These are phyloP conservation scores for Falco biarmicus DNA, from an alignment of 2,797 vertebrate genomes.

Conservation along the genomic window DNA sequence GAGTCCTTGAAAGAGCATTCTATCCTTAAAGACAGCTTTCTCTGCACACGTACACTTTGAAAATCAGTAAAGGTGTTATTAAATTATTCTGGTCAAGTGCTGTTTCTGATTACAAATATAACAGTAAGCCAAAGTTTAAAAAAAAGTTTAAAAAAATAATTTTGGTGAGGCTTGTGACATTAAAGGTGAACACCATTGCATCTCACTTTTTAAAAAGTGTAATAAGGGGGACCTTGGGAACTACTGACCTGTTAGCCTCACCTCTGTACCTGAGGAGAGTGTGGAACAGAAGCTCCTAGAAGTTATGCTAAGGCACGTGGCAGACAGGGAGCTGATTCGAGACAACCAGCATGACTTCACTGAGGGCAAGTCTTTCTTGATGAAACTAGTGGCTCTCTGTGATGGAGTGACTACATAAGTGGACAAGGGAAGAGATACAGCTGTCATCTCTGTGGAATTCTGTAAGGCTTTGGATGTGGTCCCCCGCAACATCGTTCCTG, in stretches of 20 bases:
- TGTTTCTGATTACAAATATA: background rate
- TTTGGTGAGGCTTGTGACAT: background rate
- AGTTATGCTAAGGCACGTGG: too few species aligned
- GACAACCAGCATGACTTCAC: background rate
- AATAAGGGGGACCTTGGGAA: background rate
- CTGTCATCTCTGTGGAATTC: background rate
- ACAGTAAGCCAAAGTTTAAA: background rate
- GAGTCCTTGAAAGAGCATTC: background rate
- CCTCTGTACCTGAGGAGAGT: background rate
- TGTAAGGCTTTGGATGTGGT: background rate
- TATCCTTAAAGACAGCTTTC: background rate
- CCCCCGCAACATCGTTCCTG: background rate
- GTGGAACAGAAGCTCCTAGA: background rate
- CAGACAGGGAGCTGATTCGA: background rate
- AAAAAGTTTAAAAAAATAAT: background rate
- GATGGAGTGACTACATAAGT: background rate
- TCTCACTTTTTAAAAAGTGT: background rate
- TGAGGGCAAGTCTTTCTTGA: background rate
- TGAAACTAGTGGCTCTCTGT: rapidly evolving
- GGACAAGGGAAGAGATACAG: background rate
- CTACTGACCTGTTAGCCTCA: background rate
- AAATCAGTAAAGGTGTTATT: background rate
- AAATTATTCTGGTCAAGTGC: background rate
- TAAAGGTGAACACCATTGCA: background rate
- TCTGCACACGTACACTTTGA: background rate